Percentiles rank a stretch among this genome's conserved stretches.
Evolutionary conservation across 2,888 invertebrate species (phyloP).

Genomic region (Craniophora ligustri): DNA sequence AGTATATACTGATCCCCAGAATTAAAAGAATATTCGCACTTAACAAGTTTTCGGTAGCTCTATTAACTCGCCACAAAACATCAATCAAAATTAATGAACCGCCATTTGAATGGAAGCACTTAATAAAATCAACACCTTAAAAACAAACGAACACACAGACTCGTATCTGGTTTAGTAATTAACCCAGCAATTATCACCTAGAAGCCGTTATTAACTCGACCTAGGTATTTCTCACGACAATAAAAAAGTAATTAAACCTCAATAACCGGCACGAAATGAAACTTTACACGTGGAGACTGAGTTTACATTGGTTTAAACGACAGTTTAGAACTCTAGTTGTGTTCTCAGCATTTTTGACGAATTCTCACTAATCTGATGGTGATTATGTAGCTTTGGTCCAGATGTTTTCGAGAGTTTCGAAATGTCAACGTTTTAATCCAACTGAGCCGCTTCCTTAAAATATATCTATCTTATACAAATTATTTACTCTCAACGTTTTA

Average conservation of each 20-base stretch:
- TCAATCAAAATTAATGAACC: slow-evolving; percentile 52
- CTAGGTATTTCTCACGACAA: slow-evolving; percentile 62
- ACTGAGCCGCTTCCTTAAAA: background rate
- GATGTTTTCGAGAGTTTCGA: slow-evolving; percentile 25
- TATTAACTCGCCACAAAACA: slow-evolving; percentile 36
- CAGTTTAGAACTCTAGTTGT: slow-evolving; percentile 20
- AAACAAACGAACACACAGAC: slow-evolving; percentile 37
- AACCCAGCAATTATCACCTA: slow-evolving; percentile 61
- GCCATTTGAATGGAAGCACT: slow-evolving; percentile 39
- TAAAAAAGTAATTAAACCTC: slow-evolving; percentile 57
- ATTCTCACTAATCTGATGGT: slow-evolving; percentile 30
- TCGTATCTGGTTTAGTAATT: slow-evolving; percentile 53
- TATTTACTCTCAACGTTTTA: background rate
- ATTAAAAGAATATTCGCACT: slow-evolving; percentile 18
- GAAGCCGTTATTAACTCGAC: slow-evolving; percentile 56
- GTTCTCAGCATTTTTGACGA: slow-evolving; percentile 35
- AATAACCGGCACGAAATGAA: slow-evolving; percentile 52
- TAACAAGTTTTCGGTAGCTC: slow-evolving; percentile 30
- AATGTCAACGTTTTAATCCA: slow-evolving; percentile 12
- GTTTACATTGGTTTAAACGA: slow-evolving; percentile 29
- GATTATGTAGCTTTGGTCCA: slow-evolving; percentile 34
- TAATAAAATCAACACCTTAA: slow-evolving; percentile 54
- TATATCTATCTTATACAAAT: background rate
- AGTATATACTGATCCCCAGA: slow-evolving; percentile 15
- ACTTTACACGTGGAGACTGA: slow-evolving; percentile 32